Percentiles rank a stretch among this genome's conserved stretches.
Evolutionary conservation across 1,140 invertebrate genomes (phyloP).

Genomic region (Sarcophaga peregrina): DNA sequence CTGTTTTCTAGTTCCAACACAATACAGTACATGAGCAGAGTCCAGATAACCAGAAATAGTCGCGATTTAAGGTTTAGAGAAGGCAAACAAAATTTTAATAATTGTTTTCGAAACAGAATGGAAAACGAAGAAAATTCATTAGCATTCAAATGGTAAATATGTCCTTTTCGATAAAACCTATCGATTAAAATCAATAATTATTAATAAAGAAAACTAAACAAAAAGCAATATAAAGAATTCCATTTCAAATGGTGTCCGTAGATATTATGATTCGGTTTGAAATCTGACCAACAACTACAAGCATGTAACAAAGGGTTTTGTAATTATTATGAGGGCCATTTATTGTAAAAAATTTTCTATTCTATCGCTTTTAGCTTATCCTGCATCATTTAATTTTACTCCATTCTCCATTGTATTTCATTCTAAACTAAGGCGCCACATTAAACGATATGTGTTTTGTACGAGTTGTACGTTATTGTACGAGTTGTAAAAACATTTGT

Average conservation of each 20-base stretch:
- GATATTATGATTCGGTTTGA: neutral
- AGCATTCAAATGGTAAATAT: neutral
- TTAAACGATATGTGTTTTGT: neutral
- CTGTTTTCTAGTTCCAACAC: too few relatives aligned
- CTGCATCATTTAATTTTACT: too few relatives aligned
- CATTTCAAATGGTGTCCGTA: neutral
- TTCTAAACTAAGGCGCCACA: neutral
- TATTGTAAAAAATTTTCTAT: neutral
- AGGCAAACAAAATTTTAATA: too few relatives aligned
- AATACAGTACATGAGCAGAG: too few relatives aligned
- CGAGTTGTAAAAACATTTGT: neutral
- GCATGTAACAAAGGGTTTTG: neutral
- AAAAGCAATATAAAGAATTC: neutral
- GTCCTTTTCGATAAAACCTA: neutral
- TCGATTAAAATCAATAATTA: neutral
- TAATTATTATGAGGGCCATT: conserved; percentile 11
- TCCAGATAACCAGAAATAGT: too few relatives aligned
- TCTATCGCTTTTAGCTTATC: too few relatives aligned
- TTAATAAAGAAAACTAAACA: neutral
- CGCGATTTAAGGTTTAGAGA: too few relatives aligned
- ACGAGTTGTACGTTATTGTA: too few relatives aligned
- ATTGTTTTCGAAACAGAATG: neutral
- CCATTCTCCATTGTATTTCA: neutral
- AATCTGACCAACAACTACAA: neutral
- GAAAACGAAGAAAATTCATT: neutral